Evolutionary conservation across 2,797 vertebrate genomes (phyloP).

Genomic region (Anabas testudineus): DNA sequence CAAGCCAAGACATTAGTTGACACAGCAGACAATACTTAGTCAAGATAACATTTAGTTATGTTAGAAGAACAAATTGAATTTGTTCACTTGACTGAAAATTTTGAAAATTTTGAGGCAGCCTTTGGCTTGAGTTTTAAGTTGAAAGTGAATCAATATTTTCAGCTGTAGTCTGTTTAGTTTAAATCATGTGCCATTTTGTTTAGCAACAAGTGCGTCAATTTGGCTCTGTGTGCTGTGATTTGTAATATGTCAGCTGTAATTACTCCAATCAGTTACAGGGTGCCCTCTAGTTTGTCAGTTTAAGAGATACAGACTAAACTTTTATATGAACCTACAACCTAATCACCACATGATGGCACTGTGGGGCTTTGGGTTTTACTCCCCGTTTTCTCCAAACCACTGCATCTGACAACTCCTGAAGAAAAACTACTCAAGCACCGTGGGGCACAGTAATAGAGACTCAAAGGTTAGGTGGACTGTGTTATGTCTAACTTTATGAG

Average conservation of each 20-base stretch:
- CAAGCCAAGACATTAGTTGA: too few relatives aligned
- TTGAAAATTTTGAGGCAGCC: too few relatives aligned
- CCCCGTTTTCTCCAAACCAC: not conserved
- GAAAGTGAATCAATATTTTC: constrained; percentile 4
- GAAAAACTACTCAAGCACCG: constrained; percentile 25
- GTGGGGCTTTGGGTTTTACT: constrained; percentile 44
- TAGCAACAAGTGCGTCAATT: constrained; percentile 18
- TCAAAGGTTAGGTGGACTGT: constrained; percentile 26
- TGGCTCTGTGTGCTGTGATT: constrained; percentile 14
- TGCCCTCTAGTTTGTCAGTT: constrained; percentile 22
- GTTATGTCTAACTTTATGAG: constrained; percentile 26
- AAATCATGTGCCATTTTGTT: constrained; percentile 37
- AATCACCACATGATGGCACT: constrained; percentile 75
- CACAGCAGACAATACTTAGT: too few relatives aligned
- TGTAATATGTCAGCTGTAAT: constrained; percentile 33
- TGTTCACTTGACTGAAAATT: too few relatives aligned
- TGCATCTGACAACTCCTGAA: constrained; percentile 32
- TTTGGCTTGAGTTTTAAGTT: too few relatives aligned
- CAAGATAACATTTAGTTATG: too few relatives aligned
- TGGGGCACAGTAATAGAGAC: constrained; percentile 20
- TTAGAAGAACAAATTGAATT: too few relatives aligned
- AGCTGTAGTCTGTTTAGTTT: constrained; percentile 3
- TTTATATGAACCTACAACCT: not conserved
- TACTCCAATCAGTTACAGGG: constrained; percentile 8
- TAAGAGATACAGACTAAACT: constrained; percentile 13